Percentiles rank a stretch among this genome's conserved stretches.
phyloP scores from a whole-genome alignment of 2,113 vertebrate genomes.

The Lycocorax pyrrhopterus region DNA sequence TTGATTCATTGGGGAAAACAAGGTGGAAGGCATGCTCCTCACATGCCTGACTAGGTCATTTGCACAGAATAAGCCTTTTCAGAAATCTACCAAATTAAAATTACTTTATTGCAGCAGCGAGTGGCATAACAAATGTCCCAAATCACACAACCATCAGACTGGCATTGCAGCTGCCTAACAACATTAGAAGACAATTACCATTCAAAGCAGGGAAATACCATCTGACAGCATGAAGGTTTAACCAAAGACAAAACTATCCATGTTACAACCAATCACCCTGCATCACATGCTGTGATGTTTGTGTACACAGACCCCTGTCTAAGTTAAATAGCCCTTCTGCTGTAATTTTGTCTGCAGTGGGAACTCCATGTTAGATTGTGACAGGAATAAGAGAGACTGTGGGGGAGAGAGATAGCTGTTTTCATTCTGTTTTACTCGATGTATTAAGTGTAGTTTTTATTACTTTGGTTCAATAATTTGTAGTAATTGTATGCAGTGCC shows the following conservation, averaged over 20 bases:
- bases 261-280: accelerated
- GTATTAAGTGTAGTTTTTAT: background rate
- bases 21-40: background rate
- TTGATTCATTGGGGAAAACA: background rate
- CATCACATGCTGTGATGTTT: accelerated
- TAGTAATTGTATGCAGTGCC: background rate
- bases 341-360: background rate
- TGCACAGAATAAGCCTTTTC: background rate
- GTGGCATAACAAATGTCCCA: background rate
- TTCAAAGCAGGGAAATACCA: background rate
- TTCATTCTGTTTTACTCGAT: background rate
- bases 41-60: background rate
- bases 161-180: background rate
- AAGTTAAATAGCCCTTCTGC: background rate
- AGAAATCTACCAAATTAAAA: background rate
- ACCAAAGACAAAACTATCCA: background rate
- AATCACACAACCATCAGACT: background rate
- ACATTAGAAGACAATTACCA: background rate
- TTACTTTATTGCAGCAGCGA: background rate
- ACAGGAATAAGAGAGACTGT: background rate
- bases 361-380: background rate
- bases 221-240: background rate
- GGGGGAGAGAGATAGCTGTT: background rate
- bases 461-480: background rate
- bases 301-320: background rate